Evolutionary conservation across 2,888 invertebrate species (phyloP).

Genomic region (Ichneumoninae sp.): DNA sequence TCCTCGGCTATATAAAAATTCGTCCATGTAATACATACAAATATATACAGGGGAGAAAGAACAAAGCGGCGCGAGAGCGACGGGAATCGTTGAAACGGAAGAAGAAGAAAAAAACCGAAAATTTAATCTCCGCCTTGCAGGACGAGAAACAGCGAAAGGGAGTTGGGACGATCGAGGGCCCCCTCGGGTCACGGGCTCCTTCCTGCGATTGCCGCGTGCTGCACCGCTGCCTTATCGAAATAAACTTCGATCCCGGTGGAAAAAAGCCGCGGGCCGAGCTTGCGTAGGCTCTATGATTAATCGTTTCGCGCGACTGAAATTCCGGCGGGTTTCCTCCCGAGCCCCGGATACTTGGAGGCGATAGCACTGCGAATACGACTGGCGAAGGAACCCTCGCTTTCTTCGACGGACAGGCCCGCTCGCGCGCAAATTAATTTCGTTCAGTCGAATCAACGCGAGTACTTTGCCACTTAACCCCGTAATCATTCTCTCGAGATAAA

Average conservation of each 20-base stretch:
- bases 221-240: slow-evolving; percentile 73
- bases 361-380: slow-evolving; percentile 25
- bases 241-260: slow-evolving; percentile 74
- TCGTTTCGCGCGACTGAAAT: slow-evolving; percentile 67
- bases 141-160: slow-evolving; percentile 57
- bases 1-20: slow-evolving; percentile 37
- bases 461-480: not conserved
- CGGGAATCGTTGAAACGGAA: slow-evolving; percentile 72
- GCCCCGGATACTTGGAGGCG: slow-evolving; percentile 49
- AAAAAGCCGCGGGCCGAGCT: slow-evolving; percentile 61
- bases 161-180: slow-evolving; percentile 35
- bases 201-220: slow-evolving; percentile 50
- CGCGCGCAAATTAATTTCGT: slow-evolving; percentile 63
- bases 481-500: slow-evolving; percentile 22
- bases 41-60: slow-evolving; percentile 45
- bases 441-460: slow-evolving; percentile 52
- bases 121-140: slow-evolving; percentile 74
- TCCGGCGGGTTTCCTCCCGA: slow-evolving; percentile 54
- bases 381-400: slow-evolving; percentile 20
- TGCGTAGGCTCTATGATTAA: slow-evolving; percentile 72
- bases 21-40: slow-evolving; percentile 29
- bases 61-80: slow-evolving; percentile 55
- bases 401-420: slow-evolving; percentile 11
- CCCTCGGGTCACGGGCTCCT: slow-evolving; percentile 67
- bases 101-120: slow-evolving; percentile 69